Evolutionary conservation across 2,888 invertebrate genomes (phyloP).

Genomic region (Pheosia gnoma): DNA sequence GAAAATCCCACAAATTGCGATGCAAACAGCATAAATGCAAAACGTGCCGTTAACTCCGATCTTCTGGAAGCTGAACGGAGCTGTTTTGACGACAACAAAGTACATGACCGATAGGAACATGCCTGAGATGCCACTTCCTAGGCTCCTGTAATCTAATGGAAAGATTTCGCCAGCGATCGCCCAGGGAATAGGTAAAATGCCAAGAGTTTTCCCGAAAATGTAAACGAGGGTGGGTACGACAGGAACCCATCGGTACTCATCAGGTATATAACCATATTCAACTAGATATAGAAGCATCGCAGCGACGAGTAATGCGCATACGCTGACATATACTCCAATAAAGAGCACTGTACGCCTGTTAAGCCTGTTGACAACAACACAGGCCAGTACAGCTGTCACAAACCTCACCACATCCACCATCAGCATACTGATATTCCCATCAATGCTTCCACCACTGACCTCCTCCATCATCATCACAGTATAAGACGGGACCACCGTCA

Average conservation of each 20-base stretch:
- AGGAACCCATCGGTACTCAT: slow-evolving; percentile 71
- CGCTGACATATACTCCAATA: slow-evolving; percentile 84
- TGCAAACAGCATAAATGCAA: slow-evolving; percentile 82
- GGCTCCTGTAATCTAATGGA: slow-evolving; percentile 84
- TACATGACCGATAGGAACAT: slow-evolving; percentile 86
- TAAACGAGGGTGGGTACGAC: slow-evolving; percentile 81
- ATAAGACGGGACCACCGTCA: slow-evolving; percentile 88
- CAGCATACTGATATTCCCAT: slow-evolving; percentile 86
- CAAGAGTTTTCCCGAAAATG: slow-evolving; percentile 83
- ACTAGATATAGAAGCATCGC: slow-evolving; percentile 71
- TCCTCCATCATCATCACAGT: slow-evolving; percentile 86
- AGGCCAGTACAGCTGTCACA: slow-evolving; percentile 84
- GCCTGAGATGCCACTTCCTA: slow-evolving; percentile 87
- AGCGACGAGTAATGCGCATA: slow-evolving; percentile 80
- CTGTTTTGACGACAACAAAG: slow-evolving; percentile 87
- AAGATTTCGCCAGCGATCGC: slow-evolving; percentile 89
- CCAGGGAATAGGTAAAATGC: slow-evolving; percentile 88
- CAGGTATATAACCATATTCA: slow-evolving; percentile 60
- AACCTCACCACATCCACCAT: slow-evolving; percentile 86
- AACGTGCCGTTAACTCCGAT: slow-evolving; percentile 85
- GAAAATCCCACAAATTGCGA: slow-evolving; percentile 82
- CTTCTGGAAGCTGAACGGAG: slow-evolving; percentile 79
- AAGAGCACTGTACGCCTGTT: slow-evolving; percentile 85
- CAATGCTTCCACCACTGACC: slow-evolving; percentile 82
- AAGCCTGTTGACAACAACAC: slow-evolving; percentile 83